Percentiles rank a stretch among this genome's conserved stretches.
These are phyloP conservation scores for Brachionus plicatilis DNA, from an alignment of 1,140 invertebrate species.

Conservation along the genomic window DNA sequence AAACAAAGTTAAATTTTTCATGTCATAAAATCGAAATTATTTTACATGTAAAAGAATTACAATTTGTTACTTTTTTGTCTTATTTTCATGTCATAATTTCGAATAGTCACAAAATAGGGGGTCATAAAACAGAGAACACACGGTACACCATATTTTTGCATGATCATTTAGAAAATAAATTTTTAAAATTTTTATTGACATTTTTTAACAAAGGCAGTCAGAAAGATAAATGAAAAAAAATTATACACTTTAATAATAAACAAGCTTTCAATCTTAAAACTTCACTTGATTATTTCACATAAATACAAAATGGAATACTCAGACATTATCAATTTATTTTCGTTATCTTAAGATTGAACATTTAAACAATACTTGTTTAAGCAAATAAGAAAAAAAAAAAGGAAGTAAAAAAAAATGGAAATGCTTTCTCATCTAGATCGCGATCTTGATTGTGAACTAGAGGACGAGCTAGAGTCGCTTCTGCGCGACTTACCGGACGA, in stretches of 20 bases:
- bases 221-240: background rate
- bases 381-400: background rate
- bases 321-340: background rate
- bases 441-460: background rate
- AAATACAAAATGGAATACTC: slow-evolving; percentile 1
- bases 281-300: background rate
- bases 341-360: background rate
- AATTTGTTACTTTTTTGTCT: too few relatives aligned
- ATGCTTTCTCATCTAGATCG: background rate
- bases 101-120: too few relatives aligned
- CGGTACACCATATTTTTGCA: too few relatives aligned
- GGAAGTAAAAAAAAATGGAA: background rate
- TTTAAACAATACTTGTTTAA: background rate
- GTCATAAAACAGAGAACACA: too few relatives aligned
- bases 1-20: too few relatives aligned
- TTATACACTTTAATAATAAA: background rate
- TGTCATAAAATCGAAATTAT: too few relatives aligned
- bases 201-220: background rate
- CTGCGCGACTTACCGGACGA: background rate
- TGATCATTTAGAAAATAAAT: too few relatives aligned
- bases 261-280: background rate
- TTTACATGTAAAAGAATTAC: too few relatives aligned
- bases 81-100: too few relatives aligned
- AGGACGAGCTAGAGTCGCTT: background rate
- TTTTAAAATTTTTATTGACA: background rate